Evolutionary conservation across 1,140 invertebrate genomes (phyloP), one percentile per base, ranked within the genome.

Genomic region (Apis dorsata): DNA sequence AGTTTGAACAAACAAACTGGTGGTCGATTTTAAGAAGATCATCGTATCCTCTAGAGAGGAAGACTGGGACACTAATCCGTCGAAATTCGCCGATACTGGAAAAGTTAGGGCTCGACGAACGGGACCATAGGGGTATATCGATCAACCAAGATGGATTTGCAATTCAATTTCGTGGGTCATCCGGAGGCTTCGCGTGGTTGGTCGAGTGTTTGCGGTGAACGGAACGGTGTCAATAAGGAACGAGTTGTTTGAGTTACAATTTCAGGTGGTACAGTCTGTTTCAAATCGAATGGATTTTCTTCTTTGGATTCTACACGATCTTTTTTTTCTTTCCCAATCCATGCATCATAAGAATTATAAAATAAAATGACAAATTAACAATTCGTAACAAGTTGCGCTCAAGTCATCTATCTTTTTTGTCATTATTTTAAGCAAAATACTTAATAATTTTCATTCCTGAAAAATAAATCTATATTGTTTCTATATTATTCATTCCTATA

Each of bases 1-100:
- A 78, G 75, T 85, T 85, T 65, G 78, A 79, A 85, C 85, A 82
- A 85, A 88, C 86, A 87, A 75, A 82, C 65, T 57, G 55, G 86
- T 87, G 83, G 28, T 13, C 21, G 68, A 83, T 85, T 87, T 87
- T 74, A 84, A 88, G 85, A 63, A 68, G 81, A 62, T 68, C 81
- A n/a, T 1, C 73, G 55, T 59, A 79, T 86, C 76, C 73, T 34
- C 12, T 5, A 19, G 21, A 28, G 8, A 70, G 34, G 51, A 34
- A 57, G 13, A 3, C 15, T 12, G 34, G 19, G 17, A n/a, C 51
- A 17, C 71, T 85, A 85, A 80, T 85, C 76, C 57, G n/a, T 10
- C 19, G 63, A 74, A 80, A 65, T 73, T 79, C 24, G 51, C 57
- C 59, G 75, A 1, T 73, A 19, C 28, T 12, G 17, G n/a, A 49